Percentiles rank a stretch among this genome's conserved stretches.
Conservation (phyloP, 2,113 vertebrate genomes). For the Corydoras maculifer region DNA sequence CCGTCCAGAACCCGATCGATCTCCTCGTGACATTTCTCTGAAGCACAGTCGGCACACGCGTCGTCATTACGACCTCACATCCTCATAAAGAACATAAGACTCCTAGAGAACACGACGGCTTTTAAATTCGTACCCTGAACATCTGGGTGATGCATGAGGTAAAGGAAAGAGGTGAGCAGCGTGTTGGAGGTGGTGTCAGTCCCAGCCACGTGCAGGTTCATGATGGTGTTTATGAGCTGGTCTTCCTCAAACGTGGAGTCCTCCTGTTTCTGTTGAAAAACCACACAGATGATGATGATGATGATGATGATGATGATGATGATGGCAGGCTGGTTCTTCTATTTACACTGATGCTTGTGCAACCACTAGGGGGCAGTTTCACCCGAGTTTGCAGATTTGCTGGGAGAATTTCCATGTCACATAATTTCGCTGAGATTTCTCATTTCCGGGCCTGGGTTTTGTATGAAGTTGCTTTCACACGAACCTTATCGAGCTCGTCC, state of each 20-base stretch:
- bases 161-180: constrained; percentile 42
- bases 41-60: not conserved
- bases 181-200: constrained; percentile 52
- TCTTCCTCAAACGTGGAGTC: constrained; percentile 37
- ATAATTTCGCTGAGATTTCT: too few species aligned
- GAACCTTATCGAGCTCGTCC: constrained; percentile 46
- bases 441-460: too few species aligned
- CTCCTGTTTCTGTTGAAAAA: constrained; percentile 16
- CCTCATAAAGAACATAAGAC: too few species aligned
- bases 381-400: too few species aligned
- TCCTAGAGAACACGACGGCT: not conserved
- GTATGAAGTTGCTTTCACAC: not conserved
- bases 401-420: too few species aligned
- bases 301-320: not conserved
- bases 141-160: constrained; percentile 46
- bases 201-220: constrained; percentile 44
- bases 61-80: too few species aligned
- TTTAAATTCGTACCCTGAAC: constrained; percentile 40
- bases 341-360: too few species aligned
- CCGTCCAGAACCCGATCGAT: constrained; percentile 45
- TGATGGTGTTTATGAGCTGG: constrained; percentile 19
- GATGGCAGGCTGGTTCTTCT: too few species aligned
- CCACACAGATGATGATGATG: not conserved
- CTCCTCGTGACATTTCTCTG: constrained; percentile 45
- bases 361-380: too few species aligned